Evolutionary conservation across 2,797 vertebrate species (phyloP).

Genomic region (Hemibagrus guttatus): DNA sequence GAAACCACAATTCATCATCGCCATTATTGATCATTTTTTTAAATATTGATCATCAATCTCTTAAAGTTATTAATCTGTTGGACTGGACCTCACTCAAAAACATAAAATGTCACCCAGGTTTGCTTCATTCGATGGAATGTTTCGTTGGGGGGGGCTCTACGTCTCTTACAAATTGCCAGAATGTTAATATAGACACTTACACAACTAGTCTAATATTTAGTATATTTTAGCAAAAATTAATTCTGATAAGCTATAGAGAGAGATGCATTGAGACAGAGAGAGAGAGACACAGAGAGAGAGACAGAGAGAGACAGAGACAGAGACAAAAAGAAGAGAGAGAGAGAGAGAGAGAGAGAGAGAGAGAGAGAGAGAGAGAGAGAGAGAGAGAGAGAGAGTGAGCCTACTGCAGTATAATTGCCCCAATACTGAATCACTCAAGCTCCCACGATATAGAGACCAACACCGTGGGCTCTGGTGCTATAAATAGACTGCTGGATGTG

Average conservation of each 20-base stretch:
- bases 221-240: background rate
- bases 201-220: background rate
- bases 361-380: conserved; percentile 15
- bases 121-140: background rate
- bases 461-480: background rate
- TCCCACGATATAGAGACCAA: conserved; percentile 19
- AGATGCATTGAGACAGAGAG: conserved; percentile 2
- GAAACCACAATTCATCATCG: background rate
- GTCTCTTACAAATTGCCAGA: background rate
- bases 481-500: background rate
- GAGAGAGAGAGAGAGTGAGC: background rate
- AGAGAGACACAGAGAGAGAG: conserved; percentile 14
- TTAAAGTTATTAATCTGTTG: background rate
- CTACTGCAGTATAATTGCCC: conserved; percentile 15
- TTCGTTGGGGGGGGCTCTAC: no score
- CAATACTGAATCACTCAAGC: background rate
- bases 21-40: no score
- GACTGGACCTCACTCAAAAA: background rate
- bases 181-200: background rate
- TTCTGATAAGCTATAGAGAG: background rate
- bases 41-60: no score
- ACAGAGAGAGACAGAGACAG: conserved; percentile 18
- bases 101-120: background rate
- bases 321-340: conserved; percentile 16
- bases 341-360: conserved; percentile 18